Conservation (phyloP, 2,888 invertebrate species). For the Acleris sparsana region DNA sequence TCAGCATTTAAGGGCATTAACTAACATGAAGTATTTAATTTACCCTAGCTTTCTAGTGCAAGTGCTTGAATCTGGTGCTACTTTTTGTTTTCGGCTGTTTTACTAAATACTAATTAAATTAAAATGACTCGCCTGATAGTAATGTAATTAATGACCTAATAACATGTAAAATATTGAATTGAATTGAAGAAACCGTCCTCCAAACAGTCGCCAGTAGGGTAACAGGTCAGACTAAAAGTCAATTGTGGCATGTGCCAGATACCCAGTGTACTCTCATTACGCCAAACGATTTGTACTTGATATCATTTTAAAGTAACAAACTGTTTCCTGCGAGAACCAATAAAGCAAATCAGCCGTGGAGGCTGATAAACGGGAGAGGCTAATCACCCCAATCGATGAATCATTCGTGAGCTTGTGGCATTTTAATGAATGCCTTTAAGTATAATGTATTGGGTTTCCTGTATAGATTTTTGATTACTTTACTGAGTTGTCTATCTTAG, state of each 20-base stretch:
- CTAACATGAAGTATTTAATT: too few species aligned
- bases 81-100: too few species aligned
- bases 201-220: too few species aligned
- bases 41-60: too few species aligned
- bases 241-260: not conserved
- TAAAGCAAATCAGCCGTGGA: conserved; percentile 19
- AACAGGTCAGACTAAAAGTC: not conserved
- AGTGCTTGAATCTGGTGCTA: too few species aligned
- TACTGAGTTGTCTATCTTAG: too few species aligned
- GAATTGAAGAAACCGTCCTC: too few species aligned
- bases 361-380: conserved; percentile 22
- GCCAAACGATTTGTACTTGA: conserved; percentile 35
- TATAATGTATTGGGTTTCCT: not conserved
- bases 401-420: conserved; percentile 3
- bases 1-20: too few species aligned
- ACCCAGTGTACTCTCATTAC: conserved; percentile 2
- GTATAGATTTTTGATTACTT: not conserved
- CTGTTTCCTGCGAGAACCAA: conserved; percentile 27
- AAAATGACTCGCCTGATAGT: too few species aligned
- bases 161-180: too few species aligned
- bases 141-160: too few species aligned
- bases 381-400: conserved; percentile 16
- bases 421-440: conserved; percentile 4
- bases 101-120: too few species aligned
- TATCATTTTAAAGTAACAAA: conserved; percentile 33